A percentile compares a stretch with the other conserved stretches of the same genome.
phyloP scores from a whole-genome alignment of 2,797 vertebrate species.

The Liasis olivaceus region DNA sequence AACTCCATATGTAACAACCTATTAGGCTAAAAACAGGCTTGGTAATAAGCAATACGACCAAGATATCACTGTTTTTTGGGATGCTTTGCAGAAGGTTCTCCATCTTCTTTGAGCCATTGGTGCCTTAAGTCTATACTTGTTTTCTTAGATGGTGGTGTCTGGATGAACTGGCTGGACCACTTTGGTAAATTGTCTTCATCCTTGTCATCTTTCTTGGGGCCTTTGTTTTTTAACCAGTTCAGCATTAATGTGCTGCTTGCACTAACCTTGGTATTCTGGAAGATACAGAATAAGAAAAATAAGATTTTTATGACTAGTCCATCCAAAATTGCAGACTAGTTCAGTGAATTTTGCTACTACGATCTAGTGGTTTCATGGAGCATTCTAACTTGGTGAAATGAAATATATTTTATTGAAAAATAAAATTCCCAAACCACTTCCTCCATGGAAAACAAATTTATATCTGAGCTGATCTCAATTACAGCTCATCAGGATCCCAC shows the following conservation, averaged over 20 bases:
- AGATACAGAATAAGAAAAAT: slow-evolving; percentile 31
- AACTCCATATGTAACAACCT: background rate
- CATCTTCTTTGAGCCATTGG: slow-evolving; percentile 68
- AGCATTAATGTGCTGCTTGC: slow-evolving; percentile 85
- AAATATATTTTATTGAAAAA: slow-evolving; percentile 44
- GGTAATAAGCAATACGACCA: background rate
- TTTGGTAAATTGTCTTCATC: slow-evolving; percentile 42
- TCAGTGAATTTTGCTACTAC: background rate
- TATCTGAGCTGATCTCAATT: background rate
- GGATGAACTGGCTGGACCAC: slow-evolving; percentile 71
- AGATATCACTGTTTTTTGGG: slow-evolving; percentile 63
- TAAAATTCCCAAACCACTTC: background rate
- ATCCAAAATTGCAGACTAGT: background rate
- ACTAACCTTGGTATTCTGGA: slow-evolving; percentile 77
- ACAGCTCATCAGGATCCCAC: background rate
- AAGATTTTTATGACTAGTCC: background rate
- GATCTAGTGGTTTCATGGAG: background rate
- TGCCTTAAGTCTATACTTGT: slow-evolving; percentile 63
- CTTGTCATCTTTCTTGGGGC: slow-evolving; percentile 78
- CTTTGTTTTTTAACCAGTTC: slow-evolving; percentile 82
- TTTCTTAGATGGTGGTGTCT: slow-evolving; percentile 62
- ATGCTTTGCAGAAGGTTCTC: slow-evolving; percentile 72
- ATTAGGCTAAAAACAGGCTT: background rate
- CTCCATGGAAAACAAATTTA: background rate
- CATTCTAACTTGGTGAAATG: slow-evolving; percentile 40